A percentile compares a stretch with the other conserved stretches of the same genome.
phyloP scores from a whole-genome alignment of 2,113 vertebrate species.

The Amphiprion ocellaris region DNA sequence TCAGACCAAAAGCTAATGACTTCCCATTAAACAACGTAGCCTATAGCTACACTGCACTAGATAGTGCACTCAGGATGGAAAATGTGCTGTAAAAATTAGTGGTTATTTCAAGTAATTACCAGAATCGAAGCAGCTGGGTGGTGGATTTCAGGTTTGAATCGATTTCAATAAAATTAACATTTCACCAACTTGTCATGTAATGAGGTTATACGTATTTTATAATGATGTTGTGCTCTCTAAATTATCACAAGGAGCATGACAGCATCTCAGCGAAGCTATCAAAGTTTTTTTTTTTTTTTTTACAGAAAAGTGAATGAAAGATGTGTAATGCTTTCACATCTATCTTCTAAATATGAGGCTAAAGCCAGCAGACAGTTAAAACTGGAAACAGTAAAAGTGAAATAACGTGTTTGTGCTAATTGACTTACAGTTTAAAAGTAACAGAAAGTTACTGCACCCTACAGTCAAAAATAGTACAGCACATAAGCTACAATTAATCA shows the following conservation, averaged over 20 bases:
- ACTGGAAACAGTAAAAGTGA: too few species aligned
- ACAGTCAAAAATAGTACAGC: too few species aligned
- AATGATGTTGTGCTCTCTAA: neutral
- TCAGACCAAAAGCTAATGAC: constrained; percentile 78
- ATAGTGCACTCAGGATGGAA: constrained; percentile 56
- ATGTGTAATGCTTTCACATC: too few species aligned
- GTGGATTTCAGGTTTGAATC: constrained; percentile 32
- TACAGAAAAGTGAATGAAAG: too few species aligned
- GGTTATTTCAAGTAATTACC: constrained; percentile 58
- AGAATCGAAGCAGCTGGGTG: constrained; percentile 49
- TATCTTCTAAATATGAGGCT: too few species aligned
- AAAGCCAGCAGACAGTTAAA: too few species aligned
- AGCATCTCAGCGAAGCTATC: neutral
- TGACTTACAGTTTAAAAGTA: too few species aligned
- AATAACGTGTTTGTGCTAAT: too few species aligned
- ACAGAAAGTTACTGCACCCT: too few species aligned
- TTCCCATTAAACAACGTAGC: constrained; percentile 78
- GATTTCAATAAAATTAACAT: constrained; percentile 38
- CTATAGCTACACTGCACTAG: constrained; percentile 67
- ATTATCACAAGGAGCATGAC: constrained; percentile 3
- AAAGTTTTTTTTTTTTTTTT: neutral
- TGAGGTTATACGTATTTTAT: neutral
- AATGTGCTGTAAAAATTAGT: constrained; percentile 53
- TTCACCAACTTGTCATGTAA: constrained; percentile 18
- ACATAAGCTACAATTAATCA: too few species aligned